Evolutionary conservation across 2,113 vertebrate genomes (phyloP).

Genomic region (Planiliza haematocheilus): DNA sequence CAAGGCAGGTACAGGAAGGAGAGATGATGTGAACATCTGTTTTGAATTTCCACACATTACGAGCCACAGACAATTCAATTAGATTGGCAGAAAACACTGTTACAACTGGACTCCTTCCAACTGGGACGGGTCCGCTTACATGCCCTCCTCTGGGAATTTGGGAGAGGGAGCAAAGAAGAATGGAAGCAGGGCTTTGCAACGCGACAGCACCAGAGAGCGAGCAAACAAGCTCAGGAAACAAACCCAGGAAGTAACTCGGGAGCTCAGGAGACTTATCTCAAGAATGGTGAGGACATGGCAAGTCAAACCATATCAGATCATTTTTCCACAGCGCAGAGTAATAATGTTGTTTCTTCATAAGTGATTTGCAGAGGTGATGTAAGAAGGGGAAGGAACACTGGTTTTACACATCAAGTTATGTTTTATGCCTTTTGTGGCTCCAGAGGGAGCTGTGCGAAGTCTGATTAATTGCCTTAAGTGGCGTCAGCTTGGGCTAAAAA

Average conservation of each 20-base stretch:
- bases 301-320: neutral
- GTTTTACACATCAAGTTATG: neutral
- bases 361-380: neutral
- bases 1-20: conserved; percentile 42
- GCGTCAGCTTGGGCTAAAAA: neutral
- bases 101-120: conserved; percentile 68
- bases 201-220: conserved; percentile 2
- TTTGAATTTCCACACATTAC: conserved; percentile 77
- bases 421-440: neutral
- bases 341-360: neutral
- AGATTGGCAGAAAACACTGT: conserved; percentile 60
- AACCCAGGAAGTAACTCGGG: conserved; percentile 18
- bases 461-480: neutral
- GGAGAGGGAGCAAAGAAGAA: conserved; percentile 10
- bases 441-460: neutral
- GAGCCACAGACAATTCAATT: conserved; percentile 67
- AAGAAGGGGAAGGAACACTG: neutral
- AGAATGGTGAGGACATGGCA: neutral
- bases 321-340: neutral
- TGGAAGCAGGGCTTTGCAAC: conserved; percentile 11
- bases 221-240: conserved; percentile 12
- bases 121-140: conserved; percentile 30
- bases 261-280: neutral
- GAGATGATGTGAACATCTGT: conserved; percentile 70
- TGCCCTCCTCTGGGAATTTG: conserved; percentile 8